Evolutionary conservation across 2,113 vertebrate genomes (phyloP).

Genomic region (Bubo blakistoni): DNA sequence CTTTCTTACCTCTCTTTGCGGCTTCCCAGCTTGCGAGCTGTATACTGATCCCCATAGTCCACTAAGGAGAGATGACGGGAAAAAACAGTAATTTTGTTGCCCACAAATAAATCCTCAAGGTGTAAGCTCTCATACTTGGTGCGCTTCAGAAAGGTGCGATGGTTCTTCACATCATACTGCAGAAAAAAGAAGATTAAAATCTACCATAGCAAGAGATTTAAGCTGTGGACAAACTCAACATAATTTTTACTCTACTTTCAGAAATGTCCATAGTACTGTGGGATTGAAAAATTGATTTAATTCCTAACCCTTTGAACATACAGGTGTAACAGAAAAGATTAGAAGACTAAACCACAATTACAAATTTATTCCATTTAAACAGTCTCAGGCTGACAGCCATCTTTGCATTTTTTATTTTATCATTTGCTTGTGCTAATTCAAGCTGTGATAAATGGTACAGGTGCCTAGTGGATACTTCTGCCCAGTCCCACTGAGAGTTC

Average conservation of each 20-base stretch:
- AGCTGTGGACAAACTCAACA: neutral
- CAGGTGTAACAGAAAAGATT: neutral
- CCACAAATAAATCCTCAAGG: slow-evolving; percentile 88
- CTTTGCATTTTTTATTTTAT: neutral
- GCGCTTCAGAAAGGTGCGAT: slow-evolving; percentile 83
- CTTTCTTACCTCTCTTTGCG: slow-evolving; percentile 87
- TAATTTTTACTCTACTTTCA: neutral
- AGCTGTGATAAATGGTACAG: neutral
- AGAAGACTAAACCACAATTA: neutral
- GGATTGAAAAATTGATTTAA: neutral
- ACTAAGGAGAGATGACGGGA: slow-evolving; percentile 87
- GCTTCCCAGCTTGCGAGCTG: slow-evolving; percentile 87
- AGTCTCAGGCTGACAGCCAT: neutral
- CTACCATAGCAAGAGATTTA: neutral
- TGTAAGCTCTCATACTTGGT: slow-evolving; percentile 84
- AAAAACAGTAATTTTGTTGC: slow-evolving; percentile 88
- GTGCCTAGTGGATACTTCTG: neutral
- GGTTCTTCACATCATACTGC: slow-evolving; percentile 94
- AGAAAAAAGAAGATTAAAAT: neutral
- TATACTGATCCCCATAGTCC: slow-evolving; percentile 91
- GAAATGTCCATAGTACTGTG: neutral
- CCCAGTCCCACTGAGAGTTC: neutral
- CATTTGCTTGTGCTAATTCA: neutral
- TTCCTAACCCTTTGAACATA: neutral
- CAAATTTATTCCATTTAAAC: neutral